A percentile compares a stretch with the other conserved stretches of the same genome.
Conservation (phyloP, 2,113 vertebrate species). For the Circaetus gallicus region DNA sequence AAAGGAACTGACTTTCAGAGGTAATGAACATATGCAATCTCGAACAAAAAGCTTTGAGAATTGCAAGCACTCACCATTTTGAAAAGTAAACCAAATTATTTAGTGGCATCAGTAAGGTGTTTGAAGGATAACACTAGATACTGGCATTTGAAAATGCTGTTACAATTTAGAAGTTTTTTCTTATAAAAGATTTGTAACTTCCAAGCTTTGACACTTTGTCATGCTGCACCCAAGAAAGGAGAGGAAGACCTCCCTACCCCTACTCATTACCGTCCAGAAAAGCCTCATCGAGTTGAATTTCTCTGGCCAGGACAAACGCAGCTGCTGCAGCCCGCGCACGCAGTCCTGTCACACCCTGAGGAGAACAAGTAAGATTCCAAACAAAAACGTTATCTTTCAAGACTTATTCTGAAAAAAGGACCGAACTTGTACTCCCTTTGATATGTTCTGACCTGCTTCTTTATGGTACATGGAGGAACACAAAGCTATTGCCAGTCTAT, state of each 20-base stretch:
- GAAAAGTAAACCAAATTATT: neutral
- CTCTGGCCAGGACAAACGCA: neutral
- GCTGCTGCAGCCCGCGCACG: rapidly evolving
- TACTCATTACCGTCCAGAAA: neutral
- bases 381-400: neutral
- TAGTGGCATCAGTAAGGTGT: neutral
- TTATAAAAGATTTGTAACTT: neutral
- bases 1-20: neutral
- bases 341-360: neutral
- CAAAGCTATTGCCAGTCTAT: rapidly evolving
- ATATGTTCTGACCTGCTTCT: neutral
- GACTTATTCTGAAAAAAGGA: neutral
- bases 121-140: neutral
- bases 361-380: rapidly evolving
- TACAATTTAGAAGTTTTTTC: neutral
- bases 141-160: neutral
- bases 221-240: neutral
- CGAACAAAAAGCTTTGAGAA: neutral
- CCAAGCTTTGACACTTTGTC: neutral
- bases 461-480: rapidly evolving
- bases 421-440: neutral
- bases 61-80: neutral
- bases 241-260: neutral
- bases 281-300: neutral
- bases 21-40: neutral